phyloP scores from a whole-genome alignment of 2,113 vertebrate species.

The Geococcyx californianus region DNA sequence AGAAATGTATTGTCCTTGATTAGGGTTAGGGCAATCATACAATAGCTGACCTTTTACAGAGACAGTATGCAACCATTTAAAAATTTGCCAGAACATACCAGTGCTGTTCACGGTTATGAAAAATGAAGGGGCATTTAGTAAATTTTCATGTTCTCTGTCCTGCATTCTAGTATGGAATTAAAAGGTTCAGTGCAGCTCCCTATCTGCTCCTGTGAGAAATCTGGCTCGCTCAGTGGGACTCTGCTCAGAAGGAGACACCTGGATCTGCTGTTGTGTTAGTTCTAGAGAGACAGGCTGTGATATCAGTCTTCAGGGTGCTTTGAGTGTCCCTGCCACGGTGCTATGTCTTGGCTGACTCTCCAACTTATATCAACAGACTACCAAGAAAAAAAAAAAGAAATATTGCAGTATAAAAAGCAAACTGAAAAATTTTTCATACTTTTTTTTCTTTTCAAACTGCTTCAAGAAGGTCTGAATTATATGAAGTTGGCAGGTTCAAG shows the following conservation, averaged over 20 bases:
- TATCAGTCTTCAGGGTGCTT: not conserved
- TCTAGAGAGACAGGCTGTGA: not conserved
- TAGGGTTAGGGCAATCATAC: not conserved
- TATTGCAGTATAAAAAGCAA: not conserved
- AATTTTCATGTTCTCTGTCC: not conserved
- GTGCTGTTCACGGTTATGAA: not conserved
- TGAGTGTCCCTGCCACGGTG: not conserved
- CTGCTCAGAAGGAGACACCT: not conserved
- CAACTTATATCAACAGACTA: not conserved
- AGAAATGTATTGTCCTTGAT: not conserved
- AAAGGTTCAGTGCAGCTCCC: not conserved
- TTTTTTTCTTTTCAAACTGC: not conserved
- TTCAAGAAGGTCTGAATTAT: slow-evolving; percentile 43
- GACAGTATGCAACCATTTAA: not conserved
- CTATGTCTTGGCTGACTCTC: not conserved
- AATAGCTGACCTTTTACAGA: not conserved
- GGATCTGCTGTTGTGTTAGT: not conserved
- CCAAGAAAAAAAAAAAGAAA: not conserved
- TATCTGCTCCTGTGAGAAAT: not conserved
- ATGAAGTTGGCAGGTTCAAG: slow-evolving; percentile 45
- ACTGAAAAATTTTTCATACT: not conserved
- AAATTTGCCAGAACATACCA: not conserved
- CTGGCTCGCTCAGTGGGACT: not conserved
- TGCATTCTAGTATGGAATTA: not conserved
- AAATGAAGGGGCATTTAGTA: not conserved